Evolutionary conservation across 2,888 invertebrate genomes (phyloP), one percentile per base, ranked within the genome.

Genomic region (Sinotaia quadrata): DNA sequence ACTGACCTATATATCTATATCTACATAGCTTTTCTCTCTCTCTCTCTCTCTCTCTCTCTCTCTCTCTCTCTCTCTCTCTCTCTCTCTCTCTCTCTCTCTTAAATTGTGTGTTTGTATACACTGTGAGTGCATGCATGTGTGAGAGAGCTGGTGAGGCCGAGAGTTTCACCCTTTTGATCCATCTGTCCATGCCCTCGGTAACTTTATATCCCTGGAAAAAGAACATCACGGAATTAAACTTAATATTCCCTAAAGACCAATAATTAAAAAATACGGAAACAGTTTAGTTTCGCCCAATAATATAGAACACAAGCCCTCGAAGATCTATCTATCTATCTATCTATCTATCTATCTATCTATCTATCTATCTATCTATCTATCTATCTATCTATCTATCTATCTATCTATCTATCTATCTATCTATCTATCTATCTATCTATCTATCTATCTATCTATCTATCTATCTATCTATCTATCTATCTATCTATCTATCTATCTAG

Each of bases 161-260:
- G 4, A 47, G 18, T 1, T 2, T 36, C 27, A 58, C 58, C 58
- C 37, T 27, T 58, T 58, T 0, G 37, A 37, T 10, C 24, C 21
- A 29, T 58, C 58, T 41, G 41, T 58, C 58, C 58, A 58, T 3
- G 37, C 58, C 4, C 58, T 8, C 37, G 58, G 58, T 8, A 58
- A 41, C 37, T 58, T 58, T 2, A 58, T 36, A 34, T 58, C 58
- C 41, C 58, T 58, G 58, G 5, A 37, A 58, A 8, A 54, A 31
- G 18, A 54, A 2, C 4, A 10, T 18, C 24, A 31, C 27, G 5
- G 8, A 54, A 54, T 18, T 2, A 15, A 18, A 21, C 21, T 12
- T 51, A 15, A 12, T 15, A 51, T 51, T 18, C 54, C 2, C 54
- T n/a, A n/a, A n/a, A n/a, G n/a, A n/a, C n/a, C n/a, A n/a, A n/a